phyloP scores from a whole-genome alignment of 2,797 vertebrate species.

The Spatula versicolor region DNA sequence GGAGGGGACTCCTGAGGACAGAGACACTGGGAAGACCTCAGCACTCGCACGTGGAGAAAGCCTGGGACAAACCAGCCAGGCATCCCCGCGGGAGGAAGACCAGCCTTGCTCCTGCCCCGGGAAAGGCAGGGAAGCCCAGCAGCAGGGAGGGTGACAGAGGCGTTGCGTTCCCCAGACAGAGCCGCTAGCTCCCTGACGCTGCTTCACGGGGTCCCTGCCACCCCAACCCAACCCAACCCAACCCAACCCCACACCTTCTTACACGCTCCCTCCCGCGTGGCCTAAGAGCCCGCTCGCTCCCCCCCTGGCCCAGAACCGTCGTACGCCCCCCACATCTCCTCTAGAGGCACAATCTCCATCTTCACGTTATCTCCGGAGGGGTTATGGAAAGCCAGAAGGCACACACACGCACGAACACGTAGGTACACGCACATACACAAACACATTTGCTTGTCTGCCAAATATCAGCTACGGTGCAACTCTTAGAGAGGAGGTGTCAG shows the following conservation, averaged over 20 bases:
- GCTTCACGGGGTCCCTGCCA: background rate
- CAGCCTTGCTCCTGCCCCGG: background rate
- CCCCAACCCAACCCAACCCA: background rate
- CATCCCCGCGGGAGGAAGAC: background rate
- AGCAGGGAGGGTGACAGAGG: slow-evolving; percentile 52
- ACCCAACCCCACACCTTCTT: background rate
- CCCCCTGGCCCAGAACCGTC: background rate
- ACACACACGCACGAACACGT: slow-evolving; percentile 1
- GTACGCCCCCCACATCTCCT: background rate
- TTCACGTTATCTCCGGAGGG: background rate
- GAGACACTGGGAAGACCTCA: background rate
- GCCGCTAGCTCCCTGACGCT: background rate
- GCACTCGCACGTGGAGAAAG: background rate
- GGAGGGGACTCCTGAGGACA: background rate
- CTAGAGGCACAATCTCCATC: slow-evolving; percentile 12
- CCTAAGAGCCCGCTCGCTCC: background rate
- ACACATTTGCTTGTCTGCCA: slow-evolving; percentile 40
- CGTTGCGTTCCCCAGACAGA: background rate
- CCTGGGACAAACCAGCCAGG: fast-evolving
- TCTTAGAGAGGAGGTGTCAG: slow-evolving; percentile 35
- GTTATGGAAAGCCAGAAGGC: slow-evolving; percentile 36
- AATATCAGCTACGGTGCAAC: slow-evolving; percentile 6
- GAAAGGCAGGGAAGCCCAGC: slow-evolving; percentile 4
- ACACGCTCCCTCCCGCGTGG: background rate
- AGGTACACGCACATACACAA: slow-evolving; percentile 52